Conservation (phyloP, 2,797 vertebrate genomes). For the Apogon talboti region DNA sequence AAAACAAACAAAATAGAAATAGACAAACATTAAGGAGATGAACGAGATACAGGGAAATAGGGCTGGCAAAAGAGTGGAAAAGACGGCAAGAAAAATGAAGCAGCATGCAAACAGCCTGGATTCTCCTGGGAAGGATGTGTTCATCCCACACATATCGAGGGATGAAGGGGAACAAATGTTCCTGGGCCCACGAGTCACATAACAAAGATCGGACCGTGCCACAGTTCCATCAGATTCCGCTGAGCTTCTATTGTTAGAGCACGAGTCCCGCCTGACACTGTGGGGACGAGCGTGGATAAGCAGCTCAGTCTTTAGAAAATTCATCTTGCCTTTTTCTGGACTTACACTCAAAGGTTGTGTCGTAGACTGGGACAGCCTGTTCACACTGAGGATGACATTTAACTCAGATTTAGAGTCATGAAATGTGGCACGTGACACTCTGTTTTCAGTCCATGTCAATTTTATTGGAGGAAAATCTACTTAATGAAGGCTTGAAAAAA, state of each 20-base stretch:
- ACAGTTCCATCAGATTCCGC: conserved; percentile 56
- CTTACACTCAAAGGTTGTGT: conserved; percentile 10
- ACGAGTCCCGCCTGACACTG: conserved; percentile 54
- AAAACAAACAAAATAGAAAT: conserved; percentile 56
- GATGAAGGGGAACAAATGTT: conserved; percentile 78
- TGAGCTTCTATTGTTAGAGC: conserved; percentile 70
- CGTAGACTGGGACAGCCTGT: not conserved
- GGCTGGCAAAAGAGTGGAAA: conserved; percentile 38
- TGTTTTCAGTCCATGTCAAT: too few species aligned
- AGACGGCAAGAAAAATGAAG: conserved; percentile 42
- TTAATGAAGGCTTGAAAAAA: too few species aligned
- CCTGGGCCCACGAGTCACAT: conserved; percentile 70
- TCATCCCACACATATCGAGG: conserved; percentile 76
- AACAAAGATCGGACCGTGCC: conserved; percentile 61
- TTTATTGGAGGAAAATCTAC: too few species aligned
- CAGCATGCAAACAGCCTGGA: conserved; percentile 57
- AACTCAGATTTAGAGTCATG: not conserved
- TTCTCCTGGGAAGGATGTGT: conserved; percentile 69
- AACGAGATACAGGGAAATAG: conserved; percentile 44
- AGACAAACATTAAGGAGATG: conserved; percentile 43
- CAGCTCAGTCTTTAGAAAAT: conserved; percentile 61
- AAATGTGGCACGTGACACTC: not conserved
- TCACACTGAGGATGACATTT: conserved; percentile 8
- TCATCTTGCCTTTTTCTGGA: conserved; percentile 25
- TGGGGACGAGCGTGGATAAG: conserved; percentile 42